phyloP scores from a whole-genome alignment of 2,113 vertebrate genomes.

The Scomber japonicus region DNA sequence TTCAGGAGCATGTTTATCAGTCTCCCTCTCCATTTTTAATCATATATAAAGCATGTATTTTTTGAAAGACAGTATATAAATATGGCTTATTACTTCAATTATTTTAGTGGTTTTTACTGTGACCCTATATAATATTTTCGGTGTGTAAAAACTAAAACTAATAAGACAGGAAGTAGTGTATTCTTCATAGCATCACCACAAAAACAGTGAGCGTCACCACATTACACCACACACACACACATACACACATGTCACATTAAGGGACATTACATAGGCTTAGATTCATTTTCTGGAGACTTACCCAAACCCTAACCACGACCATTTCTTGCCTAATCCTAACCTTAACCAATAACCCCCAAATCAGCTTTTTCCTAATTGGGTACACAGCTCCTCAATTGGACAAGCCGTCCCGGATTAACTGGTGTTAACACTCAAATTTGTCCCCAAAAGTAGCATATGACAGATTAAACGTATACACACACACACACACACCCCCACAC shows the following conservation, averaged over 20 bases:
- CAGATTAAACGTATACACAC: background rate
- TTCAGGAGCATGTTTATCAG: background rate
- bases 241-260: background rate
- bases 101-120: background rate
- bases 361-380: no score
- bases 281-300: no score
- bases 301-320: no score
- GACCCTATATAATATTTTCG: background rate
- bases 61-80: background rate
- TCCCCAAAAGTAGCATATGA: no score
- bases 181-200: background rate
- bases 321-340: no score
- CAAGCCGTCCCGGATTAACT: no score
- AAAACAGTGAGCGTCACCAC: background rate
- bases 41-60: background rate
- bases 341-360: no score
- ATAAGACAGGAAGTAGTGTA: background rate
- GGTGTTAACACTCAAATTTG: no score
- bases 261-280: no score
- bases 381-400: no score
- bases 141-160: no score
- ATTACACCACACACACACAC: slow-evolving; percentile 5
- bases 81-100: background rate
- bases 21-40: background rate
- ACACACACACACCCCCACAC: background rate